Evolutionary conservation across 1,140 invertebrate genomes (phyloP).

Genomic region (Zaprionus ornatus): DNA sequence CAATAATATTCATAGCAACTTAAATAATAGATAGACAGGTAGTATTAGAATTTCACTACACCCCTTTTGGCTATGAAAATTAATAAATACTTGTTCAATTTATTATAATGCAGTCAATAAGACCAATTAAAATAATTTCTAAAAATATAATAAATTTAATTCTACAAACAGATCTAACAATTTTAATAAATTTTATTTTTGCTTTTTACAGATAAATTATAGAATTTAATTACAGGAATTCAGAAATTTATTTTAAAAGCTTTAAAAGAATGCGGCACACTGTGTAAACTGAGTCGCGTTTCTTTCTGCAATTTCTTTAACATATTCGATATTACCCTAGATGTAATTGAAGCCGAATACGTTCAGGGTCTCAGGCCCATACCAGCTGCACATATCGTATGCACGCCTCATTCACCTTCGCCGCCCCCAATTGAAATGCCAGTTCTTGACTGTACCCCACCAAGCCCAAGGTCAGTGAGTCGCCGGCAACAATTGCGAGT

Average conservation of each 20-base stretch:
- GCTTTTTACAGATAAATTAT: background rate
- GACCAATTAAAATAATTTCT: too few relatives aligned
- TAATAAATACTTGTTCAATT: too few relatives aligned
- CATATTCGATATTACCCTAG: background rate
- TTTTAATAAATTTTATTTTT: too few relatives aligned
- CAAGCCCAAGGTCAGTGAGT: slow-evolving; percentile 55
- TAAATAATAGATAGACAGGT: too few relatives aligned
- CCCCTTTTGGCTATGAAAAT: too few relatives aligned
- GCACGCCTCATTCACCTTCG: slow-evolving; percentile 18
- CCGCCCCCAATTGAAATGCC: slow-evolving; percentile 44
- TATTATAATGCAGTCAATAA: too few relatives aligned
- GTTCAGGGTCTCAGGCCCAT: background rate
- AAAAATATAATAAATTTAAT: too few relatives aligned
- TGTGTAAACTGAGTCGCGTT: background rate
- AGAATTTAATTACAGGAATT: background rate
- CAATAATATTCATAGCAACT: too few relatives aligned
- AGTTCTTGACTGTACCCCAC: slow-evolving; percentile 31
- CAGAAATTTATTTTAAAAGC: background rate
- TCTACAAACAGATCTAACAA: too few relatives aligned
- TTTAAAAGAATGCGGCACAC: too few relatives aligned
- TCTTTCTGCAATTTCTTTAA: background rate
- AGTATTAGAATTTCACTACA: too few relatives aligned
- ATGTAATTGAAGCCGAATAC: background rate
- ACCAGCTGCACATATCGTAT: background rate
- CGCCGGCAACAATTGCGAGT: slow-evolving; percentile 37